A percentile compares a stretch with the other conserved stretches of the same genome.
Evolutionary conservation across 30 jellyfish, hydroid and myxozoan genomes (phyloP).

Genomic region (Rhopilema esculentum): DNA sequence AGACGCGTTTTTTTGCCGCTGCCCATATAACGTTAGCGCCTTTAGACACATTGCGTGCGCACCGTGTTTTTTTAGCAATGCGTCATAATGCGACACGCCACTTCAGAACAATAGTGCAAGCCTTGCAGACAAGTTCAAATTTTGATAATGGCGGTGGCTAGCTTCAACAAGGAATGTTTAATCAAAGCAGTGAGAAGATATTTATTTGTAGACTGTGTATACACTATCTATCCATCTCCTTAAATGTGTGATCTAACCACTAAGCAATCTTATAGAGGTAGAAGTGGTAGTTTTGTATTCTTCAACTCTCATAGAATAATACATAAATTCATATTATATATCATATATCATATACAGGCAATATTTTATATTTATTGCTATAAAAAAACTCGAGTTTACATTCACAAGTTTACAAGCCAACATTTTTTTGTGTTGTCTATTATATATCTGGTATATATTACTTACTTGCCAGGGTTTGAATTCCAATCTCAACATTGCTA

Average conservation of each 20-base stretch:
- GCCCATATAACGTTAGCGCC: too few relatives aligned
- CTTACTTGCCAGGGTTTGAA: not conserved
- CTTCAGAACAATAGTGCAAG: too few relatives aligned
- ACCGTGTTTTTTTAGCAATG: too few relatives aligned
- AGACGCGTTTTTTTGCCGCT: too few relatives aligned
- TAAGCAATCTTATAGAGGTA: not conserved
- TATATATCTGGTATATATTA: too few relatives aligned
- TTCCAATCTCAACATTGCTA: not conserved
- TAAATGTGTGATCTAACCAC: not conserved
- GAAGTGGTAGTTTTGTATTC: not conserved
- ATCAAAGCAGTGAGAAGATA: too few relatives aligned
- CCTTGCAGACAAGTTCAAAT: too few relatives aligned
- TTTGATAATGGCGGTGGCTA: too few relatives aligned
- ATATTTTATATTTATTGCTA: not conserved
- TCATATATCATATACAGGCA: not conserved
- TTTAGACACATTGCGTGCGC: too few relatives aligned
- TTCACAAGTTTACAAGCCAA: not conserved
- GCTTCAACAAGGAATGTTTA: too few relatives aligned
- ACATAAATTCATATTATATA: not conserved
- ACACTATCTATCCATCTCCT: not conserved
- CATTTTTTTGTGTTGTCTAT: not conserved
- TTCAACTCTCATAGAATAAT: not conserved
- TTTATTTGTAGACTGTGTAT: too few relatives aligned
- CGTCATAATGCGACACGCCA: too few relatives aligned
- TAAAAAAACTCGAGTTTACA: not conserved